These are phyloP conservation scores for Campaea margaritaria DNA, from an alignment of 2,888 invertebrate genomes.

Conservation along the genomic window DNA sequence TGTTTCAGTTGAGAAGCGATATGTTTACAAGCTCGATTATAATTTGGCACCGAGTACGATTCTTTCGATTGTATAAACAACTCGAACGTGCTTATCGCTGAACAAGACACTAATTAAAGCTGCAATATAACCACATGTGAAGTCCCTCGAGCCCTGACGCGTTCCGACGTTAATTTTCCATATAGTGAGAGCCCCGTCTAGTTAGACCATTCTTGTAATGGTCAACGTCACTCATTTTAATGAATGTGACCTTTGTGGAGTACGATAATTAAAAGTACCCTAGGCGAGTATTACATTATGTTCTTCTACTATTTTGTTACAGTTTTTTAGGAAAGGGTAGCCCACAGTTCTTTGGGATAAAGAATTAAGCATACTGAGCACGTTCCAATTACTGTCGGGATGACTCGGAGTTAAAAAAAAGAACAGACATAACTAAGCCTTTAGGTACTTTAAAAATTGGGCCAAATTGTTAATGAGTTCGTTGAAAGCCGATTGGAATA, in stretches of 20 bases:
- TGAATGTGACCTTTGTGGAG: conserved; percentile 9
- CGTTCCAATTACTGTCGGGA: too few species aligned
- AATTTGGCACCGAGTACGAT: too few species aligned
- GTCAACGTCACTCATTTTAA: conserved; percentile 36
- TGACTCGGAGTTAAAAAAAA: too few species aligned
- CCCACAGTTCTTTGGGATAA: too few species aligned
- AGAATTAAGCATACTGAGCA: too few species aligned
- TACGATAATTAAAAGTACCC: background rate
- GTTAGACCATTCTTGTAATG: conserved; percentile 45
- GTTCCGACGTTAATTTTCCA: conserved; percentile 50
- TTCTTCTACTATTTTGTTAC: too few species aligned
- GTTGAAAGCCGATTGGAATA: conserved; percentile 41
- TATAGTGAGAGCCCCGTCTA: conserved; percentile 45
- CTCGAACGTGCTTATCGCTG: too few species aligned
- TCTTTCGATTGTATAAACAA: too few species aligned
- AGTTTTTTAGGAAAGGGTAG: too few species aligned
- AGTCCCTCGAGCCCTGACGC: conserved; percentile 50
- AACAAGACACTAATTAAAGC: conserved; percentile 61
- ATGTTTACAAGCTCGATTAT: too few species aligned
- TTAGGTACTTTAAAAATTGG: background rate
- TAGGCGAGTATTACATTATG: too few species aligned
- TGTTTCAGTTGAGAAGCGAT: too few species aligned
- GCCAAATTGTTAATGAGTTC: conserved; percentile 12
- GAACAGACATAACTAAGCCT: background rate
- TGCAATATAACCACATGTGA: conserved; percentile 52